Evolutionary conservation across 2,113 vertebrate genomes (phyloP).

Genomic region (Hepsetus odoe): DNA sequence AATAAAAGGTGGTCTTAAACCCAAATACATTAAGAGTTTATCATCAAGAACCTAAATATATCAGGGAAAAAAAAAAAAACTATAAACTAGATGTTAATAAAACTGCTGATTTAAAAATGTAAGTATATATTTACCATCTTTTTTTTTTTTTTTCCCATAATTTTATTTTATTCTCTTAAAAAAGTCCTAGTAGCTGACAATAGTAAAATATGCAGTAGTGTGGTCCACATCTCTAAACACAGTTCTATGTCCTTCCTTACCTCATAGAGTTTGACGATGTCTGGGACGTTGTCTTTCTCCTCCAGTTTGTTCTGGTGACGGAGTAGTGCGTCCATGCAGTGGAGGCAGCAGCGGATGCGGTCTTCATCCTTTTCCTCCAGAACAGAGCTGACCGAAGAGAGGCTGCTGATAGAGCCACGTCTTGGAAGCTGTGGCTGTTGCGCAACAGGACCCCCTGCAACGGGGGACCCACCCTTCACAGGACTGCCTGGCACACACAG

Average conservation of each 20-base stretch:
- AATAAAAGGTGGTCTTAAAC: too few relatives aligned
- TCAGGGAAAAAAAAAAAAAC: too few relatives aligned
- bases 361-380: slow-evolving; percentile 95
- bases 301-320: slow-evolving; percentile 91
- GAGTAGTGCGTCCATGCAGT: slow-evolving; percentile 90
- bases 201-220: background rate
- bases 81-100: too few relatives aligned
- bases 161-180: too few relatives aligned
- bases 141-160: too few relatives aligned
- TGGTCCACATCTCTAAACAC: background rate
- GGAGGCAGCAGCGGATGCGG: slow-evolving; percentile 89
- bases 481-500: slow-evolving; percentile 81
- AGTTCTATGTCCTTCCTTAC: slow-evolving; percentile 62
- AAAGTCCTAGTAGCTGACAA: background rate
- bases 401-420: slow-evolving; percentile 88
- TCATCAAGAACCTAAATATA: too few relatives aligned
- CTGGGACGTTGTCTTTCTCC: slow-evolving; percentile 84
- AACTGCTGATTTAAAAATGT: too few relatives aligned
- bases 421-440: slow-evolving; percentile 34
- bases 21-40: too few relatives aligned
- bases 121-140: too few relatives aligned
- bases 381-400: slow-evolving; percentile 90
- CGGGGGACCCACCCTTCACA: slow-evolving; percentile 68
- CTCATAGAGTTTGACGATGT: slow-evolving; percentile 91
- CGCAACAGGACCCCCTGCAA: slow-evolving; percentile 47